Evolutionary conservation across 2,113 vertebrate genomes (phyloP).

Genomic region (Procapra przewalskii): DNA sequence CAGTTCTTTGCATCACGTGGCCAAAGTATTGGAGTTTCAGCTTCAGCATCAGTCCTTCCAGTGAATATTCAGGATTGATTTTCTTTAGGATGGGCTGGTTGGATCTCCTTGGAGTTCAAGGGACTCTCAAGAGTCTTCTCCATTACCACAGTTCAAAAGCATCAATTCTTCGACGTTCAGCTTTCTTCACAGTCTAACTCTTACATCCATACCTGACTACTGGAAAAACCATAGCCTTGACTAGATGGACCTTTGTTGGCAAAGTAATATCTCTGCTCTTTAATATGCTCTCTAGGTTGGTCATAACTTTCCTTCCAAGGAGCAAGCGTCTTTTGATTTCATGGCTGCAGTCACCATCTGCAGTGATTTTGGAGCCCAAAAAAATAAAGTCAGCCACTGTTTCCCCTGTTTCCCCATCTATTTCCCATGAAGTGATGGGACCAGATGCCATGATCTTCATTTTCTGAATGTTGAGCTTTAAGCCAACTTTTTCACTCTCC

Average conservation of each 20-base stretch:
- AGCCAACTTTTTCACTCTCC: neutral
- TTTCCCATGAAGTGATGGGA: neutral
- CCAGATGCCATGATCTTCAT: neutral
- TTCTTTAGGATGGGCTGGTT: neutral
- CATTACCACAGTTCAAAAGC: neutral
- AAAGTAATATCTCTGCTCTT: neutral
- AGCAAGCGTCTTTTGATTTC: neutral
- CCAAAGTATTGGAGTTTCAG: neutral
- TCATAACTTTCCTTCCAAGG: neutral
- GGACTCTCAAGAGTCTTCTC: neutral
- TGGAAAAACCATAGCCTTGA: neutral
- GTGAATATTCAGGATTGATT: neutral
- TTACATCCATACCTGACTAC: neutral
- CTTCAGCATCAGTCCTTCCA: neutral
- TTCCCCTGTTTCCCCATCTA: neutral
- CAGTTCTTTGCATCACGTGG: neutral
- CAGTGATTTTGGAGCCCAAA: neutral
- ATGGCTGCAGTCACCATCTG: neutral
- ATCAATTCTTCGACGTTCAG: neutral
- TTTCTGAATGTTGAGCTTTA: neutral
- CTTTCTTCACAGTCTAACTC: neutral
- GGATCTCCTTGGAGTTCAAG: neutral
- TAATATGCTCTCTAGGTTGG: neutral
- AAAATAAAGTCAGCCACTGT: neutral
- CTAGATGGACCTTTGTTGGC: neutral